Percentiles rank a stretch among this genome's conserved stretches.
Evolutionary conservation across 2,113 vertebrate genomes (phyloP).

Genomic region (Carassius gibelio): DNA sequence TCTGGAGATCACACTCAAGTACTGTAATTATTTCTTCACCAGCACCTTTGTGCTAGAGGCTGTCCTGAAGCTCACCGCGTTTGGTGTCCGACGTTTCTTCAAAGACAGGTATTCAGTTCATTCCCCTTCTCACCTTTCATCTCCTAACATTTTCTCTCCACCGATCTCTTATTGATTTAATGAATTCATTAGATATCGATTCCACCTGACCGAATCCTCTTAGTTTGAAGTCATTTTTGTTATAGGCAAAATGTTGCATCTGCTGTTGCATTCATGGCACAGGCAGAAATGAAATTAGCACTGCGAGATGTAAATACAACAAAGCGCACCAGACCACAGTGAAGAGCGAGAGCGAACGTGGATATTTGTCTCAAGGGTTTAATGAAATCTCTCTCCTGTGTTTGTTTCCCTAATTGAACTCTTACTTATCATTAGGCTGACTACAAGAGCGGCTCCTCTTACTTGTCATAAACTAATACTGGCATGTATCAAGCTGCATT

Average conservation of each 20-base stretch:
- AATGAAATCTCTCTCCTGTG: constrained; percentile 24
- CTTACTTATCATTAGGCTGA: neutral
- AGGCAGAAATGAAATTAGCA: constrained; percentile 18
- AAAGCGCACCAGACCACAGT: constrained; percentile 11
- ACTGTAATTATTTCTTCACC: constrained; percentile 99
- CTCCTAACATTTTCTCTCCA: neutral
- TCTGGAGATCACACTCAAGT: constrained; percentile 92
- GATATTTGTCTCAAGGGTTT: constrained; percentile 23
- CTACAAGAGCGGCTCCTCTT: neutral
- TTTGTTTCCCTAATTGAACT: constrained; percentile 30
- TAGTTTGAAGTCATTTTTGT: neutral
- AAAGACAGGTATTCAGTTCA: constrained; percentile 87
- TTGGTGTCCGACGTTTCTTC: constrained; percentile 94
- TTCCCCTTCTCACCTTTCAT: neutral
- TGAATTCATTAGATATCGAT: constrained; percentile 9
- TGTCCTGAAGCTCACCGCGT: constrained; percentile 91
- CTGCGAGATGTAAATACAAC: constrained; percentile 12
- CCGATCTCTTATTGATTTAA: neutral
- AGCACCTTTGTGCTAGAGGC: constrained; percentile 95
- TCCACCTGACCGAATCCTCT: constrained; percentile 4
- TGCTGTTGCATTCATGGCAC: neutral
- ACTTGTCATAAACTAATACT: constrained; percentile 28
- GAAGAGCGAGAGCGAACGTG: neutral
- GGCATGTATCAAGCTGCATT: neutral
- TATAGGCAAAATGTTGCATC: constrained; percentile 13